Conservation (phyloP, 2,113 vertebrate species). For the Melanotaenia duboulayi region DNA sequence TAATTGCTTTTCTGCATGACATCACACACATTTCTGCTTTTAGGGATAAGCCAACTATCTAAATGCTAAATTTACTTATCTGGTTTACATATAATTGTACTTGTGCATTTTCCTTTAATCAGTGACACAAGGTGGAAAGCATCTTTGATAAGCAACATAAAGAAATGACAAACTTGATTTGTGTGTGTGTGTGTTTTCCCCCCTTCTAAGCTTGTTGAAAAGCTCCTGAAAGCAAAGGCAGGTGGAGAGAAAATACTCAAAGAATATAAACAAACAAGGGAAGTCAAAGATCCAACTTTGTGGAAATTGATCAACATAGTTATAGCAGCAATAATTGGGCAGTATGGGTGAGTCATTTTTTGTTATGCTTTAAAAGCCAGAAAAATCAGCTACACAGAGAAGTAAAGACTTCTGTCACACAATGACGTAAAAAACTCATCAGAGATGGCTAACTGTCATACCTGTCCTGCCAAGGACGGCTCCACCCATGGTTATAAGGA, state of each 20-base stretch:
- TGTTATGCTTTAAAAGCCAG: neutral
- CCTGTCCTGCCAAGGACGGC: neutral
- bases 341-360: slow-evolving; percentile 5
- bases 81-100: neutral
- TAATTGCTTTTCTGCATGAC: too few relatives aligned
- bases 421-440: too few relatives aligned
- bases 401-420: too few relatives aligned
- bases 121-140: neutral
- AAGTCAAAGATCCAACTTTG: neutral
- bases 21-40: too few relatives aligned
- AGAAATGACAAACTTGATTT: too few relatives aligned
- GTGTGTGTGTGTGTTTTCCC: neutral
- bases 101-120: too few relatives aligned
- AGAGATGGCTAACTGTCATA: too few relatives aligned
- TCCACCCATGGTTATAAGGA: slow-evolving; percentile 1
- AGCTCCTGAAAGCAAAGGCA: neutral
- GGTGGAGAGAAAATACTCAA: slow-evolving; percentile 8
- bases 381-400: too few relatives aligned
- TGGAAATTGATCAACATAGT: neutral
- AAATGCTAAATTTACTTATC: neutral
- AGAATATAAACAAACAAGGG: neutral
- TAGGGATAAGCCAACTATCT: too few relatives aligned
- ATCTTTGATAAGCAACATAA: too few relatives aligned
- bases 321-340: neutral
- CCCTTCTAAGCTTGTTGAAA: neutral